A percentile compares a stretch with the other conserved stretches of the same genome.
These are phyloP conservation scores for Sebastes melanostomus DNA, from an alignment of 2,797 vertebrate species.

Conservation along the genomic window DNA sequence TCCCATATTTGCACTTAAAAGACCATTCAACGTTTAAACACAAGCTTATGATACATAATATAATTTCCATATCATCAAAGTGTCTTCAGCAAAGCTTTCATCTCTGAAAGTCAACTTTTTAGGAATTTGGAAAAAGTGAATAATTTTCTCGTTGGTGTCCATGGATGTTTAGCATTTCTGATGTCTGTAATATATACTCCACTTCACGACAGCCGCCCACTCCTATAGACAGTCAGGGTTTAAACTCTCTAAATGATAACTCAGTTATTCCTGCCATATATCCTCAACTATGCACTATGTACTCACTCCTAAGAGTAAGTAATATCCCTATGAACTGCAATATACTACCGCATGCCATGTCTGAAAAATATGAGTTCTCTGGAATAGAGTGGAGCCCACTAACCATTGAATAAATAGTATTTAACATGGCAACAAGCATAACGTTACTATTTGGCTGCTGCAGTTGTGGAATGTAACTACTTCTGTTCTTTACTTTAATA, in stretches of 20 bases:
- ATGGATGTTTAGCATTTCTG: slow-evolving; percentile 9
- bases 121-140: slow-evolving; percentile 28
- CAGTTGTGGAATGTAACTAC: neutral
- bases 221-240: neutral
- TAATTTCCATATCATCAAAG: slow-evolving; percentile 73
- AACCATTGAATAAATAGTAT: neutral
- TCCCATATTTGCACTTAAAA: slow-evolving; percentile 78
- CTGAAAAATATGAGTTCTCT: too few relatives aligned
- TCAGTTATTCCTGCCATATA: neutral
- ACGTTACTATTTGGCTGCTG: too few relatives aligned
- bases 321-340: neutral
- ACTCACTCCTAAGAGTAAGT: neutral
- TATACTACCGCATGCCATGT: neutral
- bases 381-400: neutral
- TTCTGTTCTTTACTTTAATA: neutral
- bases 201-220: neutral
- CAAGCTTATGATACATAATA: slow-evolving; percentile 56
- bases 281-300: neutral
- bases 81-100: slow-evolving; percentile 64
- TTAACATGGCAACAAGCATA: neutral
- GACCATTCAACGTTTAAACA: slow-evolving; percentile 70
- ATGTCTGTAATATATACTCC: neutral
- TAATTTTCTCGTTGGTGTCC: slow-evolving; percentile 11
- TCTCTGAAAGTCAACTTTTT: slow-evolving; percentile 62
- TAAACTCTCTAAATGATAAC: slow-evolving; percentile 3